Percentiles rank a stretch among this genome's conserved stretches.
These are phyloP conservation scores for Trachelus troglodyta DNA, from an alignment of 2,888 invertebrate species.

Conservation along the genomic window DNA sequence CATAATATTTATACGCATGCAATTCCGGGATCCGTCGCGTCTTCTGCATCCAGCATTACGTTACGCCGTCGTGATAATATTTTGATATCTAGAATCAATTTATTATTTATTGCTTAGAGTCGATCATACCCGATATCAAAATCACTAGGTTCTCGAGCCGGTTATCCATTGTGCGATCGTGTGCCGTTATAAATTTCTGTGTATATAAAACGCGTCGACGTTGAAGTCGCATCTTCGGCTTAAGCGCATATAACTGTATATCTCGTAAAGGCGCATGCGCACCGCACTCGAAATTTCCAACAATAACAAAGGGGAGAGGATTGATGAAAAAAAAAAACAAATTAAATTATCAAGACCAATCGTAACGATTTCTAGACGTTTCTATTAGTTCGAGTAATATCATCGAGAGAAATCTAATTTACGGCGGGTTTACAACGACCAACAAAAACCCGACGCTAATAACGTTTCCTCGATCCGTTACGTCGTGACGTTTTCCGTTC, in stretches of 20 bases:
- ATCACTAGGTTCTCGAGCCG: neutral
- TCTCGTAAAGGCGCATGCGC: slow-evolving; percentile 37
- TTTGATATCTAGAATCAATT: neutral
- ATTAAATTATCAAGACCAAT: neutral
- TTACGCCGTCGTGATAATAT: neutral
- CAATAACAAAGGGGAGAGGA: neutral
- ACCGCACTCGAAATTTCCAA: slow-evolving; percentile 23
- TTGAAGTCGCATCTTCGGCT: slow-evolving; percentile 31
- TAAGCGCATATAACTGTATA: slow-evolving; percentile 57
- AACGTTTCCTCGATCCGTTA: neutral
- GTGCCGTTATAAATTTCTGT: slow-evolving; percentile 62
- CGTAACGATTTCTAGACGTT: neutral
- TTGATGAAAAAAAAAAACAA: neutral
- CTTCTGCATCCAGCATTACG: neutral
- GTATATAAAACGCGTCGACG: slow-evolving; percentile 57
- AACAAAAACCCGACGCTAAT: neutral
- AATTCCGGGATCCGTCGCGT: neutral
- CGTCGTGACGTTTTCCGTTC: neutral
- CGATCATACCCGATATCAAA: neutral
- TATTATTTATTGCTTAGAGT: neutral
- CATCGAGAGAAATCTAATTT: neutral
- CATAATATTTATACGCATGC: neutral
- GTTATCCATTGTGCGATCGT: slow-evolving; percentile 41
- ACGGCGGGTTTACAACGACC: neutral
- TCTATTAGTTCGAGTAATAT: neutral